Conservation (phyloP, 2,113 vertebrate genomes). For the Anser brachyrhynchus region DNA sequence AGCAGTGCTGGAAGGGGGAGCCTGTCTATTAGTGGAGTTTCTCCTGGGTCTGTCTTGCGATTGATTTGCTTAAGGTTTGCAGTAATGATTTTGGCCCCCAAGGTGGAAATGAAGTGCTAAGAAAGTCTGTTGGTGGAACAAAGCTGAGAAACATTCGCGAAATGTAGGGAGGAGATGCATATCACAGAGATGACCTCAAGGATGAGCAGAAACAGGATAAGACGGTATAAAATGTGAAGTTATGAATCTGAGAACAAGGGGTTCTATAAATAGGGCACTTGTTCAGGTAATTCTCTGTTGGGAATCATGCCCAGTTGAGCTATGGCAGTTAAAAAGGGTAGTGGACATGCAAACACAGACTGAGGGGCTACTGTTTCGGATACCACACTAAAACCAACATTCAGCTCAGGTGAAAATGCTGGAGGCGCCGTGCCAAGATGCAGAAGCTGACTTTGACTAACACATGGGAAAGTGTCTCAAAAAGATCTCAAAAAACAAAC, state of each 20-base stretch:
- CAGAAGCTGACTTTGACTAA: background rate
- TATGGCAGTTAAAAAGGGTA: accelerated
- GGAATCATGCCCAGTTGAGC: background rate
- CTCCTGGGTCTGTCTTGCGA: background rate
- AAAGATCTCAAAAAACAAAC: background rate
- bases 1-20: background rate
- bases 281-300: background rate
- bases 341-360: accelerated
- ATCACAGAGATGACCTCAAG: background rate
- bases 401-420: background rate
- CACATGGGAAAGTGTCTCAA: background rate
- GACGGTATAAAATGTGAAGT: background rate
- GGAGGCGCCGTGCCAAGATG: background rate
- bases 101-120: background rate
- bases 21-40: background rate
- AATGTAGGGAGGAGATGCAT: background rate
- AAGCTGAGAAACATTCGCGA: background rate
- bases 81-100: background rate
- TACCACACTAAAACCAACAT: background rate
- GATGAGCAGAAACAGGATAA: background rate
- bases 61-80: background rate
- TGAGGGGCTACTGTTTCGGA: background rate
- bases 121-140: background rate
- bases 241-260: background rate
- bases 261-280: background rate